Percentiles rank a stretch among this genome's conserved stretches.
Evolutionary conservation across 1,140 invertebrate species (phyloP).

Genomic region (Acromyrmex heyeri): DNA sequence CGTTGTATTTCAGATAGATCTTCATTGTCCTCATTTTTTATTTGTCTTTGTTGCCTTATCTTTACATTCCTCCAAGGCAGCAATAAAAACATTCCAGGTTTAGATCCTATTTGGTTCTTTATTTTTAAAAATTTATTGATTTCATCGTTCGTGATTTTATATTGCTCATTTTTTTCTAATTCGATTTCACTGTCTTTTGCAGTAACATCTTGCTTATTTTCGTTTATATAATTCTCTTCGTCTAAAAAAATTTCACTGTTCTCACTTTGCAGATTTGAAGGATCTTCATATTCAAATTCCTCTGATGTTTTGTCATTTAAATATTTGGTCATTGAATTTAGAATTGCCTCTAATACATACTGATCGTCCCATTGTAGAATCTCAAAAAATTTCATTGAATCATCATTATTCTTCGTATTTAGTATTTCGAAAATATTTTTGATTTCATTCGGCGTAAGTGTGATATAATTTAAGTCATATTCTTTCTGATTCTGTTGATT

Average conservation of each 20-base stretch:
- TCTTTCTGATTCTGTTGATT: not conserved
- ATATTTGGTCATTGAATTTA: not conserved
- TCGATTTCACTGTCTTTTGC: not conserved
- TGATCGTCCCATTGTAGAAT: not conserved
- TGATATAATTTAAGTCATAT: not conserved
- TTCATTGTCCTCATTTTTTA: not conserved
- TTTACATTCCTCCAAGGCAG: constrained; percentile 3
- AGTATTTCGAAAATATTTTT: not conserved
- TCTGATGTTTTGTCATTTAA: constrained; percentile 12
- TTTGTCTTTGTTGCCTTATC: constrained; percentile 33
- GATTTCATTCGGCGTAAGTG: not conserved
- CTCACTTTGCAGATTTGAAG: not conserved
- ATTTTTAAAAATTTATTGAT: not conserved
- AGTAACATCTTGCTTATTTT: not conserved
- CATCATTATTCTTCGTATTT: not conserved
- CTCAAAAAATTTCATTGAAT: not conserved
- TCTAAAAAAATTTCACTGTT: not conserved
- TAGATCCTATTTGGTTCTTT: not conserved
- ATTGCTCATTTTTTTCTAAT: not conserved
- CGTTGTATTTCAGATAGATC: not conserved
- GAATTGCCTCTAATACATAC: not conserved
- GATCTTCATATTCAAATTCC: constrained; percentile 30
- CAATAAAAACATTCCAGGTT: not conserved
- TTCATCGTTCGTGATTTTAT: not conserved
- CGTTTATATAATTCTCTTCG: not conserved